Percentiles rank a stretch among this genome's conserved stretches.
Evolutionary conservation across 2,888 invertebrate genomes (phyloP).

Genomic region (Altica lythri): DNA sequence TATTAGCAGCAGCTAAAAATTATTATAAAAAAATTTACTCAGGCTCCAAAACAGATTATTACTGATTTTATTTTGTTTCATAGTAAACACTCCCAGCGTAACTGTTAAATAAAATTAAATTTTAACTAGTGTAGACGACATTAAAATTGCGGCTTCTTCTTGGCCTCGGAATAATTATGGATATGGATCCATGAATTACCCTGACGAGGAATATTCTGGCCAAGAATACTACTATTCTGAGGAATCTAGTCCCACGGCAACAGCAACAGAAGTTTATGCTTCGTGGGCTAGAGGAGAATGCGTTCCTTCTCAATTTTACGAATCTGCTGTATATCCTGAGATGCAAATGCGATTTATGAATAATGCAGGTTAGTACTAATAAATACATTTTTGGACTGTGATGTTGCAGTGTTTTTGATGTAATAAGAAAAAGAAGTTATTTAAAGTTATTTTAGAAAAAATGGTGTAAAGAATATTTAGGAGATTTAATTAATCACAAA

Average conservation of each 20-base stretch:
- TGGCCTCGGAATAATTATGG: constrained; percentile 63
- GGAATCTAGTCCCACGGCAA: constrained; percentile 19
- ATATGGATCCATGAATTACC: constrained; percentile 61
- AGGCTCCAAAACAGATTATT: too few relatives aligned
- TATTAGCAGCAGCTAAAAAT: too few relatives aligned
- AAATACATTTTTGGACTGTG: too few relatives aligned
- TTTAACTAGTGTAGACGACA: constrained; percentile 1
- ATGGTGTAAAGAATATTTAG: too few relatives aligned
- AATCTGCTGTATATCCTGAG: constrained; percentile 10
- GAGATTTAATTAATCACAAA: too few relatives aligned
- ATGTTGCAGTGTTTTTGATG: too few relatives aligned
- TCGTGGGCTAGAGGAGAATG: constrained; percentile 25
- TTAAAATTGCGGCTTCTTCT: constrained; percentile 53
- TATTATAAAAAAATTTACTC: too few relatives aligned
- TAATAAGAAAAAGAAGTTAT: too few relatives aligned
- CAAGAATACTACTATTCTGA: constrained; percentile 39
- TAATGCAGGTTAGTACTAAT: constrained; percentile 22
- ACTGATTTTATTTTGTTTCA: too few relatives aligned
- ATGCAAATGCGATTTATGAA: constrained; percentile 20
- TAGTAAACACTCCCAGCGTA: too few relatives aligned
- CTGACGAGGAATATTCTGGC: constrained; percentile 32
- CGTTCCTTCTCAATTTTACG: constrained; percentile 17
- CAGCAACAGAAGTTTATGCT: constrained; percentile 28
- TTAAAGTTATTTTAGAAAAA: too few relatives aligned
- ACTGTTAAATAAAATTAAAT: too few relatives aligned